Evolutionary conservation across 2,888 invertebrate species (phyloP).

Genomic region (Catocala fraxini): DNA sequence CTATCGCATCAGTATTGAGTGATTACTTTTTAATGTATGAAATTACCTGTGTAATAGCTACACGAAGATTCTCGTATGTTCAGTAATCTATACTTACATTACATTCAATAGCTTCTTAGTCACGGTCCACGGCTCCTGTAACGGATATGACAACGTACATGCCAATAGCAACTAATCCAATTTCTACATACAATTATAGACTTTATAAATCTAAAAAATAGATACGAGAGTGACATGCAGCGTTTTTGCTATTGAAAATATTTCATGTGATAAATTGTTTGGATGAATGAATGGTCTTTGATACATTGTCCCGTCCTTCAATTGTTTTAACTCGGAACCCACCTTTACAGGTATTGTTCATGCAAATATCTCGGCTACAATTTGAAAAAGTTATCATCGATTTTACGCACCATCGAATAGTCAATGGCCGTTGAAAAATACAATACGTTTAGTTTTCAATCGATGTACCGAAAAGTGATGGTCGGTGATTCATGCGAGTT

Average conservation of each 20-base stretch:
- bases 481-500: slow-evolving; percentile 15
- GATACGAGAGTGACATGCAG: slow-evolving; percentile 16
- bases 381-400: slow-evolving; percentile 30
- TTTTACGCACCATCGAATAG: slow-evolving; percentile 35
- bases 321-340: slow-evolving; percentile 41
- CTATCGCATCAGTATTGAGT: slow-evolving; percentile 20
- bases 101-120: slow-evolving; percentile 59
- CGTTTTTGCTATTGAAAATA: slow-evolving; percentile 19
- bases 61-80: slow-evolving; percentile 29
- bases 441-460: slow-evolving; percentile 26
- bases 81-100: slow-evolving; percentile 38
- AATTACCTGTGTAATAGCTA: slow-evolving; percentile 38
- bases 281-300: slow-evolving; percentile 22
- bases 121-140: slow-evolving; percentile 57
- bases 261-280: slow-evolving; percentile 21
- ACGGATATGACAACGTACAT: slow-evolving; percentile 64
- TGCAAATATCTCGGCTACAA: slow-evolving; percentile 37
- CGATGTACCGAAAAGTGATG: slow-evolving; percentile 11
- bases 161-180: slow-evolving; percentile 23
- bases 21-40: slow-evolving; percentile 34
- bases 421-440: slow-evolving; percentile 37
- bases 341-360: slow-evolving; percentile 38
- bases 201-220: slow-evolving; percentile 29
- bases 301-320: slow-evolving; percentile 37
- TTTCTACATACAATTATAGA: slow-evolving; percentile 23